These are phyloP conservation scores for Limnephilus rhombicus DNA, from an alignment of 2,888 invertebrate genomes.

Conservation along the genomic window DNA sequence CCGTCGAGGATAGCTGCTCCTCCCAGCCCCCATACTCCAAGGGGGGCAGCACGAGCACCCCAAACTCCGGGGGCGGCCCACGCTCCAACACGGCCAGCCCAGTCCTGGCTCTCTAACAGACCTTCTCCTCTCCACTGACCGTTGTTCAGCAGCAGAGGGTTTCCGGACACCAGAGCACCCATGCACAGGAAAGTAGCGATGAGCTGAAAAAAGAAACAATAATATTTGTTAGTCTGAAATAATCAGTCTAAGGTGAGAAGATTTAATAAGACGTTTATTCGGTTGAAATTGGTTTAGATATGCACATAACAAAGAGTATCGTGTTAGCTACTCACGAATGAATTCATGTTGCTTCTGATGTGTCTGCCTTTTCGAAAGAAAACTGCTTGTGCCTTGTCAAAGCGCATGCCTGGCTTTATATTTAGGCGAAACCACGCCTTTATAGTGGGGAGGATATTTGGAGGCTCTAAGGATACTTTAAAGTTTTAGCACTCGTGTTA, in stretches of 20 bases:
- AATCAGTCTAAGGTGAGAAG: neutral
- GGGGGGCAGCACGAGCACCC: constrained; percentile 63
- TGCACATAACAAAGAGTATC: too few relatives aligned
- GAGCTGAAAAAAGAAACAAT: constrained; percentile 24
- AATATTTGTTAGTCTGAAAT: too few relatives aligned
- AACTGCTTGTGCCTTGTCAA: neutral
- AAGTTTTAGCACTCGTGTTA: too few relatives aligned
- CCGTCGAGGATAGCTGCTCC: neutral
- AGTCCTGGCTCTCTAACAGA: constrained; percentile 53
- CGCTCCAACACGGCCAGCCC: neutral
- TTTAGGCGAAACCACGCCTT: neutral
- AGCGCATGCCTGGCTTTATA: neutral
- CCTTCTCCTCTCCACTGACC: constrained; percentile 59
- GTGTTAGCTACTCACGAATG: neutral
- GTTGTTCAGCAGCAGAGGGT: constrained; percentile 60
- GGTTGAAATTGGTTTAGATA: constrained; percentile 29
- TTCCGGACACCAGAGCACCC: constrained; percentile 67
- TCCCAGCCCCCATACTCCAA: constrained; percentile 41
- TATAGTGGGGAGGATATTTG: neutral
- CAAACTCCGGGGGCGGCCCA: neutral
- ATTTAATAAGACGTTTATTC: constrained; percentile 65
- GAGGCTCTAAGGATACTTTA: too few relatives aligned
- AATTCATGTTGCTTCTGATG: constrained; percentile 27
- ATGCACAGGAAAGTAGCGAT: constrained; percentile 56
- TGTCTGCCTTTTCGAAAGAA: constrained; percentile 9